Base-by-base conservation (phyloP, 1,140 invertebrate genomes). In the Drosophila setifemur region DNA sequence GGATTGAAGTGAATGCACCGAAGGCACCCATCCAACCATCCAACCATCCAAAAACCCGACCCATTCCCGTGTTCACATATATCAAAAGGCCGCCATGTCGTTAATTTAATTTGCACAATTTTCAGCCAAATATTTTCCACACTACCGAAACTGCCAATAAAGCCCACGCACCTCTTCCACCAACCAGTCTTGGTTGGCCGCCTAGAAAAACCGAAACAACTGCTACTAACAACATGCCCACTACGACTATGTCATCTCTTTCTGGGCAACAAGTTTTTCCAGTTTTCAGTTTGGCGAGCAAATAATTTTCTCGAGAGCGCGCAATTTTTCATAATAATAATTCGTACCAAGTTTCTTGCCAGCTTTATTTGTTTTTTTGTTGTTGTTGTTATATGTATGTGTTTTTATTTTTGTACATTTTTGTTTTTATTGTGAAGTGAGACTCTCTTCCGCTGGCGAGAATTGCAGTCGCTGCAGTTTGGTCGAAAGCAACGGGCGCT, bases 61-160 rank as follows among this genome's bases (percentile, higher is more conserved):
- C 37, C 7, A 53, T 53, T 16, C n/a, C 21, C 9, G 43, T 19
- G 53, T 44, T 44, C 37, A 48, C 37, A 54, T 31, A 44, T 67
- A 73, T 73, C 42, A 58, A 50, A 53, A 44, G 58, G 66, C 81
- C 81, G 81, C 81, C 81, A 85, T 85, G 57, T 81, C 81, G 81
- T 81, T 85, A 81, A 86, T 86, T 81, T 86, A 85, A 86, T 86
- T 85, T 85, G 81, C 67, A 85, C 78, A 85, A 85, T 83, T 79
- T 83, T 85, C 76, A 66, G 81, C 66, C 75, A 85, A 86, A 85
- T 85, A 87, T 85, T 86, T 85, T 86, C 79, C 79, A 85, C 81
- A 86, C 77, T 47, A 60, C 52, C 74, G 67, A 57, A 81, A 76
- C 81, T 87, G 81, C 81, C 81, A 86, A 86, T 86, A 85, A 86